Percentiles rank a stretch among this genome's conserved stretches.
Conservation (phyloP, 2,797 vertebrate species). For the Rhodeus uyekii region DNA sequence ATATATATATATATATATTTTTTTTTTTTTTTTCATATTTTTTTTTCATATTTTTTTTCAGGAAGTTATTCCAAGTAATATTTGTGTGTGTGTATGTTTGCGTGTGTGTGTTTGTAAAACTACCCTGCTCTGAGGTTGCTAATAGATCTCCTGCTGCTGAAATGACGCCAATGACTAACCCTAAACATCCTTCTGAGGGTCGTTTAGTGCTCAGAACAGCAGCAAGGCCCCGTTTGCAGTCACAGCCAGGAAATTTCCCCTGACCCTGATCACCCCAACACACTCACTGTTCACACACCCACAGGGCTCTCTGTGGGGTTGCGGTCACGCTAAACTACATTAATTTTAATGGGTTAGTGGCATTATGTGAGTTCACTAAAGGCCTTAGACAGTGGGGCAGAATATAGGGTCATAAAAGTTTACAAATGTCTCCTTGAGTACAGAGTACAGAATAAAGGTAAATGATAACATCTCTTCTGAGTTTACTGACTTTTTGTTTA, state of each 20-base stretch:
- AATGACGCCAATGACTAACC: slow-evolving; percentile 37
- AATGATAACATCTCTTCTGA: slow-evolving; percentile 2
- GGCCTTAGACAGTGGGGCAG: not conserved
- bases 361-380: slow-evolving; percentile 34
- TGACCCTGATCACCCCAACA: slow-evolving; percentile 41
- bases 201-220: not conserved
- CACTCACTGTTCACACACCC: slow-evolving; percentile 35
- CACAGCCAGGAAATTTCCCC: slow-evolving; percentile 35
- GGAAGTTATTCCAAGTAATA: not conserved
- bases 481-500: slow-evolving; percentile 20
- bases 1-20: not conserved
- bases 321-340: slow-evolving; percentile 22
- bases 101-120: no score
- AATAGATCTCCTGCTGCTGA: slow-evolving; percentile 36
- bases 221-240: not conserved
- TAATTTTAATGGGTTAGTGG: slow-evolving; percentile 22
- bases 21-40: not conserved
- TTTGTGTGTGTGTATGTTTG: no score
- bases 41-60: not conserved
- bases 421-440: slow-evolving; percentile 25
- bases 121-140: not conserved
- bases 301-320: slow-evolving; percentile 29
- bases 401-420: slow-evolving; percentile 34
- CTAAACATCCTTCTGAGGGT: slow-evolving; percentile 11
- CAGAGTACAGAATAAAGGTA: slow-evolving; percentile 16